These are phyloP conservation scores for Macroteleia sp. DNA, from an alignment of 2,888 invertebrate species.

Conservation along the genomic window DNA sequence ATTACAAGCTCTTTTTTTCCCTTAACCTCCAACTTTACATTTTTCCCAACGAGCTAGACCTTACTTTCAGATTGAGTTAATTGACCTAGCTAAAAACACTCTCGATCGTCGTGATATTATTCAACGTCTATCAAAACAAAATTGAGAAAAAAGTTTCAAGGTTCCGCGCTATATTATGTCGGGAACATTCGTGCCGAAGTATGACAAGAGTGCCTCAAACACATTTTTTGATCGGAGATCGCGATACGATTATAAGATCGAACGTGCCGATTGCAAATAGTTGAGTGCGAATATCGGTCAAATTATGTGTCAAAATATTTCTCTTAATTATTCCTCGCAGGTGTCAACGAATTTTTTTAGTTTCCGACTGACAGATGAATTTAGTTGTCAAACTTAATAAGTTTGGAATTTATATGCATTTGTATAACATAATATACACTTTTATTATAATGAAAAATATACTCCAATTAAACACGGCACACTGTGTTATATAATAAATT, in stretches of 20 bases:
- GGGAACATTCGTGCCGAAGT: conserved; percentile 1
- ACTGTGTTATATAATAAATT: too few species aligned
- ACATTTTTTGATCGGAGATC: too few species aligned
- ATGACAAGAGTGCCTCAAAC: neutral
- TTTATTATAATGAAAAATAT: too few species aligned
- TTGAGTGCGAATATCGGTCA: neutral
- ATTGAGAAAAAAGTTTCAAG: conserved; percentile 17
- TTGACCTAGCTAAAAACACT: conserved; percentile 22
- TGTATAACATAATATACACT: too few species aligned
- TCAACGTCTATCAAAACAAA: conserved; percentile 25
- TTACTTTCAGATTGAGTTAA: conserved; percentile 39
- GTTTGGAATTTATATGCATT: too few species aligned
- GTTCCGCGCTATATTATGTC: neutral
- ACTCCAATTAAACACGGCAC: too few species aligned
- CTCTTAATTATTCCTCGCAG: neutral
- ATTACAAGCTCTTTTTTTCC: conserved; percentile 34
- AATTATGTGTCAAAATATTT: conserved; percentile 7
- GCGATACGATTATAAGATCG: too few species aligned
- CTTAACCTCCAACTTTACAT: neutral
- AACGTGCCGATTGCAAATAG: neutral
- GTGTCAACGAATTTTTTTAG: neutral
- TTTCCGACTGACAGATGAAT: too few species aligned
- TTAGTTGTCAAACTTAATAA: too few species aligned
- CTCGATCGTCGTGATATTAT: conserved; percentile 33
- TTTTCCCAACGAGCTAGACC: conserved; percentile 11